Percentiles rank a stretch among this genome's conserved stretches.
Evolutionary conservation across 2,888 invertebrate genomes (phyloP).

Genomic region (Clitarchus hookeri): DNA sequence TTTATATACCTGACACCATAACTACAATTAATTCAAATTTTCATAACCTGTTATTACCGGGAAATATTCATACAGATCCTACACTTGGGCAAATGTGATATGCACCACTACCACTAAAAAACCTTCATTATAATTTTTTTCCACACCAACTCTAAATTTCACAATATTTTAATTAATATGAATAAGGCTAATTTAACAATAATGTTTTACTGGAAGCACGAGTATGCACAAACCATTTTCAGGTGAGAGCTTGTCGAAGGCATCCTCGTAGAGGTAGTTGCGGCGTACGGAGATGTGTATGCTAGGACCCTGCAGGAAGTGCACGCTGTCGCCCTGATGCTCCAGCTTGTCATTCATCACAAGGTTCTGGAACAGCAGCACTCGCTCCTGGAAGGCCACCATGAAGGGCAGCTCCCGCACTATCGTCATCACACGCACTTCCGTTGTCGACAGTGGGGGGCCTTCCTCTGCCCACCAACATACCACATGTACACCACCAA

Average conservation of each 20-base stretch:
- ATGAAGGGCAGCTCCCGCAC: constrained; percentile 93
- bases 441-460: constrained; percentile 84
- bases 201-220: no score
- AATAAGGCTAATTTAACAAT: no score
- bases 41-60: no score
- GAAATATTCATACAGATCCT: no score
- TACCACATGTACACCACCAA: constrained; percentile 22
- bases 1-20: no score
- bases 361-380: constrained; percentile 80
- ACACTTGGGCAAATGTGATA: no score
- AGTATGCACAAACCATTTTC: constrained; percentile 75
- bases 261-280: constrained; percentile 97
- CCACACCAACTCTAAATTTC: no score
- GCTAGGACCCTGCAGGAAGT: constrained; percentile 75
- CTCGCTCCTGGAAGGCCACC: constrained; percentile 87
- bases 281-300: constrained; percentile 80
- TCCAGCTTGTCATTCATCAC: constrained; percentile 67
- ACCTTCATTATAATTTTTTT: no score
- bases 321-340: constrained; percentile 74
- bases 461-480: constrained; percentile 66
- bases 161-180: no score
- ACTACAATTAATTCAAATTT: no score
- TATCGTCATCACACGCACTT: constrained; percentile 84
- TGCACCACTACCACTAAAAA: no score
- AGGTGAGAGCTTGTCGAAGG: constrained; percentile 89